Evolutionary conservation across 2,113 vertebrate genomes (phyloP).

Genomic region (Microtus oregoni): DNA sequence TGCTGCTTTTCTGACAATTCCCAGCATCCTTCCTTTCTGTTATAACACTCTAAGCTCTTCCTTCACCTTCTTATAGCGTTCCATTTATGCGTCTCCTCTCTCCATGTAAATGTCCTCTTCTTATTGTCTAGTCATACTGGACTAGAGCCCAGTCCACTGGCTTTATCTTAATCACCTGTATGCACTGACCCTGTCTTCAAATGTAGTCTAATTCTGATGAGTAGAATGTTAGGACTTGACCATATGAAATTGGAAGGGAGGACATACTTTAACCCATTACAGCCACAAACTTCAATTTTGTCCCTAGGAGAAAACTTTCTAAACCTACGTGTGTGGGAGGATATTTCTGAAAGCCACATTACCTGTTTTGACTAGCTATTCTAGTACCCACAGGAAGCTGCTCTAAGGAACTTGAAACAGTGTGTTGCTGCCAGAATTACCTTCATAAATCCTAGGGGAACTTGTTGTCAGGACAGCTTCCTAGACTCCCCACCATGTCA

Average conservation of each 20-base stretch:
- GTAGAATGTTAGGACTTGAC: not conserved
- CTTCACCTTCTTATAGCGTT: not conserved
- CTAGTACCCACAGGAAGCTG: not conserved
- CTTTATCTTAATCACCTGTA: not conserved
- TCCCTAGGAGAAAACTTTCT: not conserved
- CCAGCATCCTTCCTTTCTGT: not conserved
- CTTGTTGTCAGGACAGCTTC: not conserved
- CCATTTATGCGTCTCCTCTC: not conserved
- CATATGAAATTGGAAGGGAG: not conserved
- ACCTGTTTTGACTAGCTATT: not conserved
- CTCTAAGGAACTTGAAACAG: not conserved
- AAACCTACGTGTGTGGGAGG: not conserved
- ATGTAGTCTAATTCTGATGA: not conserved
- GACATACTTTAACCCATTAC: not conserved
- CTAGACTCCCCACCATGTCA: not conserved
- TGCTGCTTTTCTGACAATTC: not conserved
- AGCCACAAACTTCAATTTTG: not conserved
- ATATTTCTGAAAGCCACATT: not conserved
- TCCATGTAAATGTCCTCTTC: not conserved
- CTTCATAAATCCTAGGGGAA: not conserved
- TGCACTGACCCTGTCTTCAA: not conserved
- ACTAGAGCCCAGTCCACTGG: not conserved
- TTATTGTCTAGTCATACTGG: not conserved
- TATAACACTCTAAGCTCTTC: not conserved
- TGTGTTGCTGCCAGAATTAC: not conserved